Conservation (phyloP, 2,888 invertebrate species). For the Ethmia dodecea region DNA sequence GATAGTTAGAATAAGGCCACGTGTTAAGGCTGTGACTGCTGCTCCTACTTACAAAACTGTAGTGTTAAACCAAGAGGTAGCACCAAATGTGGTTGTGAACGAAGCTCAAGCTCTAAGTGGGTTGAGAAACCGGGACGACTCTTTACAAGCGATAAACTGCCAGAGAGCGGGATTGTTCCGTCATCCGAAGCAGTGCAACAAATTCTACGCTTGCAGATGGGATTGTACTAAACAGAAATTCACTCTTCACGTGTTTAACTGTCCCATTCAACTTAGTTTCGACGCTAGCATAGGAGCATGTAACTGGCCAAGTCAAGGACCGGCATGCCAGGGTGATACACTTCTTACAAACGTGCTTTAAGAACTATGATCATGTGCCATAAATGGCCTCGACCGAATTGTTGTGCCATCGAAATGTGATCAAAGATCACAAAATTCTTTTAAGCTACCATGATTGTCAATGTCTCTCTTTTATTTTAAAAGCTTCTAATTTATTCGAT, state of each 20-base stretch:
- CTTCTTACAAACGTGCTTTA: slow-evolving; percentile 75
- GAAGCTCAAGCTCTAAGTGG: slow-evolving; percentile 78
- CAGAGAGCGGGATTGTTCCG: slow-evolving; percentile 79
- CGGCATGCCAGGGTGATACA: slow-evolving; percentile 85
- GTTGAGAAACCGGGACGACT: slow-evolving; percentile 76
- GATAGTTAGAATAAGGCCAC: slow-evolving; percentile 45
- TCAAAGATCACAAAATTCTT: slow-evolving; percentile 53
- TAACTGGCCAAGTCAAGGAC: slow-evolving; percentile 89
- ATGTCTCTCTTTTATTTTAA: slow-evolving; percentile 51
- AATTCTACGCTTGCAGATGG: slow-evolving; percentile 90
- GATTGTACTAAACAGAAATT: slow-evolving; percentile 86
- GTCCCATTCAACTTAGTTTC: slow-evolving; percentile 87
- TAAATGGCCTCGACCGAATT: slow-evolving; percentile 33
- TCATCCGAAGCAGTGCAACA: slow-evolving; percentile 88
- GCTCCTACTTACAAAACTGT: slow-evolving; percentile 65
- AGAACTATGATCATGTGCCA: slow-evolving; percentile 42
- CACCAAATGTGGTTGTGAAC: slow-evolving; percentile 32
- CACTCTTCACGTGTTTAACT: slow-evolving; percentile 86
- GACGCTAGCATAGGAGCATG: slow-evolving; percentile 86
- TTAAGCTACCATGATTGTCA: slow-evolving; percentile 33
- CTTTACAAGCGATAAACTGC: slow-evolving; percentile 78
- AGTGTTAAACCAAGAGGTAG: slow-evolving; percentile 50
- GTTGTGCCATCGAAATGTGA: slow-evolving; percentile 71
- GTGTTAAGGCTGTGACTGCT: slow-evolving; percentile 54
- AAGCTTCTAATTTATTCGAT: slow-evolving; percentile 67